These are phyloP conservation scores for Oenanthe melanoleuca DNA, from an alignment of 2,113 vertebrate species.

Conservation along the genomic window DNA sequence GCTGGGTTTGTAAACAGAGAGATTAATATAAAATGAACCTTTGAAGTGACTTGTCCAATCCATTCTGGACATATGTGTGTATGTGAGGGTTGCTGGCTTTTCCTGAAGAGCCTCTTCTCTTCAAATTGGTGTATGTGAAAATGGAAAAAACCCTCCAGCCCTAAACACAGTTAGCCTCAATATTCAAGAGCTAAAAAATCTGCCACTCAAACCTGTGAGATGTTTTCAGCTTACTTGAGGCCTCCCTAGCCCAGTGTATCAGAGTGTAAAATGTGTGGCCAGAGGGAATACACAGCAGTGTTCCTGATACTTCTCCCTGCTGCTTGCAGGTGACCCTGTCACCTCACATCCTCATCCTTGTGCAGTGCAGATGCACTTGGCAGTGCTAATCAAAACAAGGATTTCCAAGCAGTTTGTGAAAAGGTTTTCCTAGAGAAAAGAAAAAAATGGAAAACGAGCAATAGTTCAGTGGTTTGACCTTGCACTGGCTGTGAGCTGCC, in stretches of 20 bases:
- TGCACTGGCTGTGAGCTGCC: rapidly evolving
- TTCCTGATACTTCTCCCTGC: neutral
- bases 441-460: rapidly evolving
- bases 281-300: rapidly evolving
- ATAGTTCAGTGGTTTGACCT: neutral
- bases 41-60: neutral
- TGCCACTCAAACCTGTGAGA: neutral
- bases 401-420: neutral
- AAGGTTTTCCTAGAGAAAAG: neutral
- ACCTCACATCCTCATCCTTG: neutral
- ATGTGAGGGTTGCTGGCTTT: neutral
- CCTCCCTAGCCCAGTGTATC: neutral
- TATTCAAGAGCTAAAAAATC: neutral
- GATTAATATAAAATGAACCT: neutral
- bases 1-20: neutral
- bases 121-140: neutral
- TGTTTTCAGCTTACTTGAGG: neutral
- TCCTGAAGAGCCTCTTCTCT: neutral
- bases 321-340: neutral
- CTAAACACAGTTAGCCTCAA: neutral
- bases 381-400: rapidly evolving
- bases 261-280: neutral
- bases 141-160: neutral
- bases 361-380: neutral
- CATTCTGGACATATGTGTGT: neutral